Conservation (phyloP, 2,797 vertebrate species). For the Lemur catta region DNA sequence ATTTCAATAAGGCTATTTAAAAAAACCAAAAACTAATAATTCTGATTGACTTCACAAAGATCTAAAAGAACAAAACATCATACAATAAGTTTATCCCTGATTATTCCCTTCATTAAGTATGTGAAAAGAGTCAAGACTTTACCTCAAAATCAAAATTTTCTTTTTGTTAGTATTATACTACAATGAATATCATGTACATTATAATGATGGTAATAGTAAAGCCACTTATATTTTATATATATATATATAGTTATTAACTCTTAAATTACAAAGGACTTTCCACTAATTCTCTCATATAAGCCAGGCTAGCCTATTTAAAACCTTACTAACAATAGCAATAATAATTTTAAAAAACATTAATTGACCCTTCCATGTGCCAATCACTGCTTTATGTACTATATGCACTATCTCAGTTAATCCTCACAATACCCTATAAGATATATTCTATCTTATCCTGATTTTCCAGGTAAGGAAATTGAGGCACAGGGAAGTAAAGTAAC, state of each 20-base stretch:
- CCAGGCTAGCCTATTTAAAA: background rate
- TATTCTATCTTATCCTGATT: background rate
- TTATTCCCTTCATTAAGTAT: background rate
- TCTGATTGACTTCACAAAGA: background rate
- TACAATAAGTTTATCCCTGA: background rate
- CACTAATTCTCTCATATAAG: background rate
- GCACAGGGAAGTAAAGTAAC: background rate
- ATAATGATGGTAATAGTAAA: background rate
- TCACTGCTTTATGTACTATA: background rate
- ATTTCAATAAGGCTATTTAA: background rate
- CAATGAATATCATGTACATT: background rate
- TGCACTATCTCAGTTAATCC: background rate
- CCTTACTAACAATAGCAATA: background rate
- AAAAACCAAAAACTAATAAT: background rate
- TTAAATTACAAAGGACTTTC: background rate
- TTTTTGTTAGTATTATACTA: background rate
- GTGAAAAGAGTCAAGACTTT: background rate
- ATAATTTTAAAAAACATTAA: background rate
- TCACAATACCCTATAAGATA: background rate
- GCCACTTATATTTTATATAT: background rate
- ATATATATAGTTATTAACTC: background rate
- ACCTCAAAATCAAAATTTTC: background rate
- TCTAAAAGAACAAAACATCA: background rate
- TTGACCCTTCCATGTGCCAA: background rate
- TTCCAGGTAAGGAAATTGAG: background rate